These are phyloP conservation scores for Pomatorhinus ruficollis DNA, from an alignment of 2,113 vertebrate species.

Conservation along the genomic window DNA sequence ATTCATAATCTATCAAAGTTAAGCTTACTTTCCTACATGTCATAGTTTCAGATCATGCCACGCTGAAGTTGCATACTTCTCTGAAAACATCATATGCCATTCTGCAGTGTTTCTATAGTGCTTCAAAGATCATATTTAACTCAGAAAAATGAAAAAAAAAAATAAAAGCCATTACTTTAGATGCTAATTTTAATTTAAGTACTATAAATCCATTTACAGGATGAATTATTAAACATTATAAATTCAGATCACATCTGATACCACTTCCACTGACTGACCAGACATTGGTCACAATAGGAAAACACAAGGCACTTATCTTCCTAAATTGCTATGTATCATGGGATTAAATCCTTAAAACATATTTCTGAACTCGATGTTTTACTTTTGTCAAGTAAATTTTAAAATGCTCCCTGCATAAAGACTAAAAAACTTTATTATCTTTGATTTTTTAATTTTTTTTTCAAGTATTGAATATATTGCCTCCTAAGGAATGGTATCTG, in stretches of 20 bases:
- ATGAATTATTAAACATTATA: background rate
- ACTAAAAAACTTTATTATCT: background rate
- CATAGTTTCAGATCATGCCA: background rate
- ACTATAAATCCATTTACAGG: background rate
- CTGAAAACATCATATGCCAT: background rate
- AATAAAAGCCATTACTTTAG: background rate
- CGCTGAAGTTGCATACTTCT: background rate
- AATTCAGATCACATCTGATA: background rate
- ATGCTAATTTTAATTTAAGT: background rate
- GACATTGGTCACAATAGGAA: background rate
- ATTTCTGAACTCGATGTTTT: constrained; percentile 4
- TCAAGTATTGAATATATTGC: background rate
- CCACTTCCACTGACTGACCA: background rate
- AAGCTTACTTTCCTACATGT: background rate
- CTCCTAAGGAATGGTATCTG: background rate
- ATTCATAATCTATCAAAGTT: background rate
- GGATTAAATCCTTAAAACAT: constrained; percentile 35
- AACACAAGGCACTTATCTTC: background rate
- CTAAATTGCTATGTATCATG: background rate
- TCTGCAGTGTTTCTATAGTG: background rate
- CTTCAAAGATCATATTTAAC: background rate
- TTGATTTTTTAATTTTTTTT: constrained; percentile 17
- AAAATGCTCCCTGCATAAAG: background rate
- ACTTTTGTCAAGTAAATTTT: constrained; percentile 18
- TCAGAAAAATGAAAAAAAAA: background rate